phyloP scores from a whole-genome alignment of 2,888 invertebrate species.

The Apodemia duryi region DNA sequence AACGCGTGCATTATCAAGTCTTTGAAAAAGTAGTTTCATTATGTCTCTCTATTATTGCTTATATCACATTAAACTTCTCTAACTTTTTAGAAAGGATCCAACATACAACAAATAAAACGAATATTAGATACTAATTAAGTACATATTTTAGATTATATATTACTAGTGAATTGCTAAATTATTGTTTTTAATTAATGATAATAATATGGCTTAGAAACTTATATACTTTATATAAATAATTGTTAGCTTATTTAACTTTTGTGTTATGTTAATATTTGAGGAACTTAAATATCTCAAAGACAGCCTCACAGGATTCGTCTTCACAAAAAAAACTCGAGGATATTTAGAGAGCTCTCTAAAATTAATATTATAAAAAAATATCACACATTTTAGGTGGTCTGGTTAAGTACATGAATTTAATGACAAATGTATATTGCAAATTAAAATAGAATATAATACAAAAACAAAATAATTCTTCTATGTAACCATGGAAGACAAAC shows the following conservation, averaged over 20 bases:
- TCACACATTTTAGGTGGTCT: conserved; percentile 72
- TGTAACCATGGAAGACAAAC: conserved; percentile 24
- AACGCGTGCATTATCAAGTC: conserved; percentile 36
- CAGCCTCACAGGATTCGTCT: conserved; percentile 27
- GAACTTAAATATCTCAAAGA: conserved; percentile 37
- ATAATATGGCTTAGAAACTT: conserved; percentile 58
- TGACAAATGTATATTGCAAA: conserved; percentile 40
- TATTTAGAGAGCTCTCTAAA: conserved; percentile 63
- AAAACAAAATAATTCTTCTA: conserved; percentile 20
- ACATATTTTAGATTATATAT: conserved; percentile 57
- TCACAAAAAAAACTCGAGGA: conserved; percentile 26
- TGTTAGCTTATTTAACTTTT: conserved; percentile 16
- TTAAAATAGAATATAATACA: conserved; percentile 26
- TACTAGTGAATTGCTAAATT: conserved; percentile 43
- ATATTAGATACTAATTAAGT: conserved; percentile 72
- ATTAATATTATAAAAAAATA: conserved; percentile 54
- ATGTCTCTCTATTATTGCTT: conserved; percentile 73
- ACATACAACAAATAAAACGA: conserved; percentile 69
- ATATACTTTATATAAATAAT: conserved; percentile 31
- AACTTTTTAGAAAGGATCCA: conserved; percentile 61
- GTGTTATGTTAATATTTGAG: conserved; percentile 33
- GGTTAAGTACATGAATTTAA: conserved; percentile 56
- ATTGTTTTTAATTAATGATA: conserved; percentile 45
- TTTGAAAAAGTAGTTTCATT: conserved; percentile 53
- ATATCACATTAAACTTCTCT: conserved; percentile 72